Conservation (phyloP, 2,888 invertebrate genomes). For the Chironomus riparius region DNA sequence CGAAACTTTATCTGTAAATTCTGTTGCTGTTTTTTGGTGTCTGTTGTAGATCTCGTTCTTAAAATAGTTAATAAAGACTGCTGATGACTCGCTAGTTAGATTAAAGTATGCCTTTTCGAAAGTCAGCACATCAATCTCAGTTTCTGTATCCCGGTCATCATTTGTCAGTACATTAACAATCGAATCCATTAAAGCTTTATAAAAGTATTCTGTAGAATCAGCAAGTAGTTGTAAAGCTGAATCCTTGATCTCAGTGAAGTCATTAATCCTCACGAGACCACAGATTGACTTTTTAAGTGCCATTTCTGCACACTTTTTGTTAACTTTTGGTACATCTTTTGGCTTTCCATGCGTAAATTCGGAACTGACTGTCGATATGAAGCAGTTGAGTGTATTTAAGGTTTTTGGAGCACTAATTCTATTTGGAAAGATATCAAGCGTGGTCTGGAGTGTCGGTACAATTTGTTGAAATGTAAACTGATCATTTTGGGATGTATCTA, state of each 20-base stretch:
- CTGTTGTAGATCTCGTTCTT: background rate
- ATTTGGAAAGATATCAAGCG: background rate
- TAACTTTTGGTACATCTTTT: background rate
- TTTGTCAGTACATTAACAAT: background rate
- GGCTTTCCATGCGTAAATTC: slow-evolving; percentile 8
- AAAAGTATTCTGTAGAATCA: slow-evolving; percentile 12
- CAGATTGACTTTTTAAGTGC: slow-evolving; percentile 17
- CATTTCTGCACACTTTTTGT: background rate
- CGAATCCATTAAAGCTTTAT: slow-evolving; percentile 8
- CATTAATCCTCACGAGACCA: background rate
- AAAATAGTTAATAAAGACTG: background rate
- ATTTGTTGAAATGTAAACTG: background rate
- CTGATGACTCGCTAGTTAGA: background rate
- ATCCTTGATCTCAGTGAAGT: background rate
- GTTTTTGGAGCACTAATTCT: background rate
- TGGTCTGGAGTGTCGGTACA: background rate
- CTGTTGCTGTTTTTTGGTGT: background rate
- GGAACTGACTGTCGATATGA: background rate
- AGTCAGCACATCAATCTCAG: slow-evolving; percentile 2
- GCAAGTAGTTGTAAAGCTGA: background rate
- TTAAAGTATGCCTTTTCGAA: slow-evolving; percentile 17
- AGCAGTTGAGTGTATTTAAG: background rate
- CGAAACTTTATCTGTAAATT: slow-evolving; percentile 1
- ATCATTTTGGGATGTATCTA: background rate
- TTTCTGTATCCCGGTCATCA: slow-evolving; percentile 9